A percentile compares a stretch with the other conserved stretches of the same genome.
Evolutionary conservation across 2,797 vertebrate species (phyloP).

Genomic region (Takifugu rubripes): DNA sequence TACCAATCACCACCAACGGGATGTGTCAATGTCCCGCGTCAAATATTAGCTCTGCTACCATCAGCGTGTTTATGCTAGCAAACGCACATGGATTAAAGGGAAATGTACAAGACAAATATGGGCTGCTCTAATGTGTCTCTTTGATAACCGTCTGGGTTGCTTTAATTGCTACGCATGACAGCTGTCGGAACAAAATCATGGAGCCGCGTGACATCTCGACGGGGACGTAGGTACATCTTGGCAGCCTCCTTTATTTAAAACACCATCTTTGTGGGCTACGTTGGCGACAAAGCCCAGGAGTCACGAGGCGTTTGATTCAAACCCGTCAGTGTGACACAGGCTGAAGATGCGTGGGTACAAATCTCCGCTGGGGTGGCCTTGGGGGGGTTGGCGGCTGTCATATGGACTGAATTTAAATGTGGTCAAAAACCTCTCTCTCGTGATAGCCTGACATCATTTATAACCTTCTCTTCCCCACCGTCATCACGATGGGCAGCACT

Average conservation of each 20-base stretch:
- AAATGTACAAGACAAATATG: too few relatives aligned
- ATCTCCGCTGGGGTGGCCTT: conserved; percentile 51
- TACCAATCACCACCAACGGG: too few relatives aligned
- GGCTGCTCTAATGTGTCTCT: neutral
- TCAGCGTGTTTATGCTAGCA: too few relatives aligned
- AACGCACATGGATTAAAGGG: too few relatives aligned
- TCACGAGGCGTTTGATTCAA: conserved; percentile 42
- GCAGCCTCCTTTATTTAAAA: conserved; percentile 9
- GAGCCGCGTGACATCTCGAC: neutral
- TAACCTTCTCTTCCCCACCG: too few relatives aligned
- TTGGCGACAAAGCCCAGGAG: conserved; percentile 31
- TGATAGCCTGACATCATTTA: too few relatives aligned
- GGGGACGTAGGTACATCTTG: conserved; percentile 3
- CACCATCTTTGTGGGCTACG: conserved; percentile 13
- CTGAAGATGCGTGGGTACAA: conserved; percentile 48
- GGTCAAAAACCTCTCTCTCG: conserved; percentile 27
- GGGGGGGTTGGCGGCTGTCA: conserved; percentile 25
- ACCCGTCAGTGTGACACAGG: conserved; percentile 50
- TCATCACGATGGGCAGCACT: too few relatives aligned
- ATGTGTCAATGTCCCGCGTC: too few relatives aligned
- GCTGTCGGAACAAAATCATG: neutral
- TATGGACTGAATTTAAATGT: conserved; percentile 17
- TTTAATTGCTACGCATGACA: neutral
- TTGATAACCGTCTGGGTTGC: neutral
- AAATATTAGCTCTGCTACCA: too few relatives aligned